phyloP scores from a whole-genome alignment of 2,888 invertebrate genomes.

The Zootermopsis nevadensis region DNA sequence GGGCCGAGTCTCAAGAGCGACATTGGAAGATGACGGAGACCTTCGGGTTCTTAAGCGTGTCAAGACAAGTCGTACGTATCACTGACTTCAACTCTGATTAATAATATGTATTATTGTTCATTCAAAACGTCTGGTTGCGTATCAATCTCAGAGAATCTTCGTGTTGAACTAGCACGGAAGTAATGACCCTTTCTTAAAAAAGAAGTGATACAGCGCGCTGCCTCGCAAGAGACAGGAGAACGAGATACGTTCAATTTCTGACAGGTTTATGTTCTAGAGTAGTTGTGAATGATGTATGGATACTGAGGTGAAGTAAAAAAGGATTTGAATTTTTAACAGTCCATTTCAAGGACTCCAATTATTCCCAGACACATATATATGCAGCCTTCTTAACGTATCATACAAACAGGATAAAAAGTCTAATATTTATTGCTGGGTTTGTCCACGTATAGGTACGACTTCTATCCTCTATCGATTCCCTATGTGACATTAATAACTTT shows the following conservation, averaged over 20 bases:
- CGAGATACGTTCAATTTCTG: constrained; percentile 26
- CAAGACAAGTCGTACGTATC: not conserved
- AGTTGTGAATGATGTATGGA: constrained; percentile 23
- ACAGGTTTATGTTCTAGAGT: constrained; percentile 27
- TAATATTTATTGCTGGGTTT: constrained; percentile 15
- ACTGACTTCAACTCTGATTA: not conserved
- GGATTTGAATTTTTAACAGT: not conserved
- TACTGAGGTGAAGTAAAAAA: constrained; percentile 11
- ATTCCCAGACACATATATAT: not conserved
- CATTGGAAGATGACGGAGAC: not conserved
- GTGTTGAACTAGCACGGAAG: not conserved
- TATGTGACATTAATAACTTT: constrained; percentile 21
- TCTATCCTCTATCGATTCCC: not conserved
- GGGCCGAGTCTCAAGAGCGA: not conserved
- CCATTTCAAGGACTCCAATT: constrained; percentile 22
- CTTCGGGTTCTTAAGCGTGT: not conserved
- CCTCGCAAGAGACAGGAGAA: constrained; percentile 14
- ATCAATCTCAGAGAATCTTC: not conserved
- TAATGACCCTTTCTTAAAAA: not conserved
- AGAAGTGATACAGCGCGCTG: not conserved
- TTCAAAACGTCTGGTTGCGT: not conserved
- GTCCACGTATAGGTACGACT: not conserved
- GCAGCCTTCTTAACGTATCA: not conserved
- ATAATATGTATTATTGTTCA: not conserved
- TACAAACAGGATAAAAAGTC: constrained; percentile 1